phyloP scores from a whole-genome alignment of 2,113 vertebrate species.

The Passer domesticus region DNA sequence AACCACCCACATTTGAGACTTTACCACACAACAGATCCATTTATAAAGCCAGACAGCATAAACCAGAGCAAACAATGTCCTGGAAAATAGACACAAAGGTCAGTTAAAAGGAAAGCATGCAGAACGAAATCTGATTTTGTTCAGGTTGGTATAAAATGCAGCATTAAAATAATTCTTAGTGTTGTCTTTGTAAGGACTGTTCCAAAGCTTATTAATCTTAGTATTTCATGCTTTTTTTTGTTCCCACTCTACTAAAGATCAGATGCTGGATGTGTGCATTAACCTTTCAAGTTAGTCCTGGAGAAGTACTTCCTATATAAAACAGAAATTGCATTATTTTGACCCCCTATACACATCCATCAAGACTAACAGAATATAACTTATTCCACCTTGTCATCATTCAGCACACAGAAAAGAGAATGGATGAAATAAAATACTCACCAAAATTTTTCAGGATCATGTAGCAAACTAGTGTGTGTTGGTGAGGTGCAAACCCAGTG shows the following conservation, averaged over 20 bases:
- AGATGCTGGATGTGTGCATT: not conserved
- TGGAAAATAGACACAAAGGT: conserved; percentile 15
- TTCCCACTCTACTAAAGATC: not conserved
- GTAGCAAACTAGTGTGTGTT: not conserved
- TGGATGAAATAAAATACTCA: not conserved
- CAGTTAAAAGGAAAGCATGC: not conserved
- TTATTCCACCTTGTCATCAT: not conserved
- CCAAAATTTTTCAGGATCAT: not conserved
- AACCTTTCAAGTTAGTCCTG: not conserved
- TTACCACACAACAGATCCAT: not conserved
- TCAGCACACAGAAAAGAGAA: not conserved
- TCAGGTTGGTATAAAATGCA: not conserved
- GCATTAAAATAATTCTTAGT: not conserved
- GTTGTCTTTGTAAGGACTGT: not conserved
- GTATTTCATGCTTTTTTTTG: not conserved
- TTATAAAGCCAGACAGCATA: conserved; percentile 25
- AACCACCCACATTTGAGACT: not conserved
- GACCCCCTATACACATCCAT: not conserved
- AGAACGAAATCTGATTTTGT: not conserved
- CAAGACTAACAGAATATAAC: not conserved
- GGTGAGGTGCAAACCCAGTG: not conserved
- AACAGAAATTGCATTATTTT: not conserved
- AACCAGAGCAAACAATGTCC: conserved; percentile 2
- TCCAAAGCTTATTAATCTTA: not conserved
- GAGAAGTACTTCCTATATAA: not conserved